These are phyloP conservation scores for Bombus haemorrhoidalis DNA, from an alignment of 1,140 invertebrate genomes.

Conservation along the genomic window DNA sequence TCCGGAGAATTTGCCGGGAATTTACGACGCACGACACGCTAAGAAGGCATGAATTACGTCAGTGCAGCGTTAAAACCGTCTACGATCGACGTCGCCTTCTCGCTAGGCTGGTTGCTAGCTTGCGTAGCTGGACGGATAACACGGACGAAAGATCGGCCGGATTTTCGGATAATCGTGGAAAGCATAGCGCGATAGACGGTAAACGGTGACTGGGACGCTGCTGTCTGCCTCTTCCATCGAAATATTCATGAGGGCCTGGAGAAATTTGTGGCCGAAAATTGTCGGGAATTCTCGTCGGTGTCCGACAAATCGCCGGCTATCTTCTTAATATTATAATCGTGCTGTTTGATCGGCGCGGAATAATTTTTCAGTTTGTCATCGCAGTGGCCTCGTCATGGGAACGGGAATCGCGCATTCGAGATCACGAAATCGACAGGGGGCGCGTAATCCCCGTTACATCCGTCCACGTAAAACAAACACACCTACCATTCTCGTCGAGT, in stretches of 20 bases:
- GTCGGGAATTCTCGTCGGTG: slow-evolving; percentile 8
- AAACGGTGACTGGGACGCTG: too few relatives aligned
- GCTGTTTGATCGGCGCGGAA: not conserved
- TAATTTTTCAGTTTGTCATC: slow-evolving; percentile 43
- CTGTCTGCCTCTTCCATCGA: not conserved
- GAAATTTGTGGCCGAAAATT: slow-evolving; percentile 36
- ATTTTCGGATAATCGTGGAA: not conserved
- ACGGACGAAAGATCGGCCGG: too few relatives aligned
- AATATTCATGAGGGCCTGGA: slow-evolving; percentile 26
- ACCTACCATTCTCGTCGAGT: slow-evolving; percentile 57
- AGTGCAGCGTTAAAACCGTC: not conserved
- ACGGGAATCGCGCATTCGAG: not conserved
- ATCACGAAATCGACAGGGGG: slow-evolving; percentile 6
- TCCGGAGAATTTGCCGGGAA: slow-evolving; percentile 49
- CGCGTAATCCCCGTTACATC: slow-evolving; percentile 75
- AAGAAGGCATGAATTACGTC: slow-evolving; percentile 51
- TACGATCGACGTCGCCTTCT: too few relatives aligned
- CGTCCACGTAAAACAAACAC: slow-evolving; percentile 78
- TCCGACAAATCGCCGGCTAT: slow-evolving; percentile 14
- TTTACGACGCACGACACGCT: slow-evolving; percentile 53
- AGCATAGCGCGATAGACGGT: too few relatives aligned
- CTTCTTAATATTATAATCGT: slow-evolving; percentile 36
- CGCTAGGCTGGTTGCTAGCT: too few relatives aligned
- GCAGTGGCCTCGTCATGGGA: not conserved
- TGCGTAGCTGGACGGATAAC: too few relatives aligned